These are phyloP conservation scores for Mesembrinibis cayennensis DNA, from an alignment of 2,113 vertebrate species.

Conservation along the genomic window DNA sequence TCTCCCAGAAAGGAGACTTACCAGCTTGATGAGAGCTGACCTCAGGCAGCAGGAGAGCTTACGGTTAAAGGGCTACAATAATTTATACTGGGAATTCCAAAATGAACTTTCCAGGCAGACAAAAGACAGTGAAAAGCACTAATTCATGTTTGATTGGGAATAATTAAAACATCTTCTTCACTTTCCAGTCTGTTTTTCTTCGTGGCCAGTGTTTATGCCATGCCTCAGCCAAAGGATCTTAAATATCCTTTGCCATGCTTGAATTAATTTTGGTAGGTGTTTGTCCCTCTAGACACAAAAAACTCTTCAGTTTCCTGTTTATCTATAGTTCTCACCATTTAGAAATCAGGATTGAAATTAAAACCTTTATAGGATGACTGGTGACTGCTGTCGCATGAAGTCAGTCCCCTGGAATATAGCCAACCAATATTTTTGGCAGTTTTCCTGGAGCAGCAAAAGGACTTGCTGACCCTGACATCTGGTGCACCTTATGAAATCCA, in stretches of 20 bases:
- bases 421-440: conserved; percentile 51
- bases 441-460: conserved; percentile 49
- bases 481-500: conserved; percentile 62
- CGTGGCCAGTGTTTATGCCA: background rate
- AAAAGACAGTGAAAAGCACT: background rate
- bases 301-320: background rate
- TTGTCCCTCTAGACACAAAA: background rate
- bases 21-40: background rate
- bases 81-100: background rate
- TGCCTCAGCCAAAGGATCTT: background rate
- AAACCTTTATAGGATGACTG: background rate
- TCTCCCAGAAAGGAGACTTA: background rate
- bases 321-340: conserved; percentile 20
- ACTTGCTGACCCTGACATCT: conserved; percentile 67
- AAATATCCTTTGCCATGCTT: background rate
- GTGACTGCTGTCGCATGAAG: conserved; percentile 41
- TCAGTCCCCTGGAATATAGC: conserved; percentile 39
- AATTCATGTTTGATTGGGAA: background rate
- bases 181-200: conserved; percentile 21
- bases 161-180: background rate
- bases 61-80: background rate
- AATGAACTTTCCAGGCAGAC: background rate
- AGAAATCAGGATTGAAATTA: background rate
- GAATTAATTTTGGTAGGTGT: background rate
- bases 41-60: background rate